Conservation (phyloP, 2,797 vertebrate species). For the Thalassophryne amazonica region DNA sequence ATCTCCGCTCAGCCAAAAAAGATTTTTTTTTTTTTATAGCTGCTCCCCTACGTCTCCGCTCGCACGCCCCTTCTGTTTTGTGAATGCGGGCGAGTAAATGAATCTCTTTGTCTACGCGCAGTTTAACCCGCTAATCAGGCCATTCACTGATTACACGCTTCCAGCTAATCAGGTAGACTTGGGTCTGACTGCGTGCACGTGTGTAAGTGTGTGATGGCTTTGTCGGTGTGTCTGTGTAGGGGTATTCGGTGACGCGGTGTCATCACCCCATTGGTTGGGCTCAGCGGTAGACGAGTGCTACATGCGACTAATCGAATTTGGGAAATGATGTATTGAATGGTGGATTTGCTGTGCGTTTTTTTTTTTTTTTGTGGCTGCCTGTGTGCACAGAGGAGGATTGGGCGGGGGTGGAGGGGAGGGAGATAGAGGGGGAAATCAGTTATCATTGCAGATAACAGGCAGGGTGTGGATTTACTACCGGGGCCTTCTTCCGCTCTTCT, state of each 20-base stretch:
- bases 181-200: constrained; percentile 19
- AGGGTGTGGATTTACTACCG: constrained; percentile 71
- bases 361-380: constrained; percentile 19
- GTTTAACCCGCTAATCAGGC: constrained; percentile 67
- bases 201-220: constrained; percentile 14
- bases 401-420: neutral
- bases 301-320: neutral
- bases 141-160: constrained; percentile 69
- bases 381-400: constrained; percentile 27
- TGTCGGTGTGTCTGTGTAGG: constrained; percentile 7
- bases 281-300: constrained; percentile 17
- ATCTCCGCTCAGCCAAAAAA: constrained; percentile 24
- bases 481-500: constrained; percentile 45
- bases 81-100: constrained; percentile 57
- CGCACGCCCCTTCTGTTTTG: constrained; percentile 16
- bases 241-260: constrained; percentile 17
- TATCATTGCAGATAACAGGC: constrained; percentile 71
- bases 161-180: constrained; percentile 48
- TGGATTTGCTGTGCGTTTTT: constrained; percentile 22
- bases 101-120: constrained; percentile 62
- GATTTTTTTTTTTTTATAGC: constrained; percentile 57
- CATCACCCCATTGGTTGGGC: constrained; percentile 16
- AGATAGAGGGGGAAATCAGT: constrained; percentile 62
- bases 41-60: constrained; percentile 33
- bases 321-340: constrained; percentile 17